Base-by-base conservation (phyloP, 2,113 vertebrate species). In the Pavo muticus region DNA sequence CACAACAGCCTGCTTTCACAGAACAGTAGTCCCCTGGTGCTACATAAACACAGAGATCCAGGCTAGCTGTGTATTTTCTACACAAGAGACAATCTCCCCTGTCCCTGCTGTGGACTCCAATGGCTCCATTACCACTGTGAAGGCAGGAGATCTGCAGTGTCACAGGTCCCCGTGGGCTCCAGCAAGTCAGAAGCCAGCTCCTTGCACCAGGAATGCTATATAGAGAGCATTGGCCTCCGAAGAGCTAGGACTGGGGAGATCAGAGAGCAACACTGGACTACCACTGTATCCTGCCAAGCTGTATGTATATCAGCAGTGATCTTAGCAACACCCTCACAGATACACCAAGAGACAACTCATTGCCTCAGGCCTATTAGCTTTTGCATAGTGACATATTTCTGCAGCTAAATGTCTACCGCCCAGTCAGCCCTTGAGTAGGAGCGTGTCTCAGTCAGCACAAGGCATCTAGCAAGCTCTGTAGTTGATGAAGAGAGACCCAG, bases 21-120 rank as follows among this genome's bases (percentile, higher is more conserved):
- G 95, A 97, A 97, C 94, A 96, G 87, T 97, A 75, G 76, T 97
- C 95, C 97, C 97, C 97, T 95, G 88, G 97, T 96, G 97, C 95
- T 97, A 73, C 82, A 95, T 93, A 97, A 97, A 95, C 92, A 93
- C 88, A 79, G 87, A 95, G 91, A 96, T 91, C 79, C 84, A 96
- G 85, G 90, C 93, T 95, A 91, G 92, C 82, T 45, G 67, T 94
- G 92, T 96, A 95, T 98, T 98, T 97, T 90, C 94, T 79, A 96
- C 65, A 80, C 88, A 90, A 95, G 91, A 97, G 96, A 89, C 92
- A 81, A 93, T 96, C 88, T 94, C 90, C 78, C 60, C 80, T 84
- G 93, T 89, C 91, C 97, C 96, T 88, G 87, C 83, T 94, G 92
- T 52, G 92, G 91, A 91, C 85, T 94, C 95, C 89, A 71, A 92